Conservation (phyloP, 1,140 invertebrate species). For the Oryctes rhinoceros region DNA sequence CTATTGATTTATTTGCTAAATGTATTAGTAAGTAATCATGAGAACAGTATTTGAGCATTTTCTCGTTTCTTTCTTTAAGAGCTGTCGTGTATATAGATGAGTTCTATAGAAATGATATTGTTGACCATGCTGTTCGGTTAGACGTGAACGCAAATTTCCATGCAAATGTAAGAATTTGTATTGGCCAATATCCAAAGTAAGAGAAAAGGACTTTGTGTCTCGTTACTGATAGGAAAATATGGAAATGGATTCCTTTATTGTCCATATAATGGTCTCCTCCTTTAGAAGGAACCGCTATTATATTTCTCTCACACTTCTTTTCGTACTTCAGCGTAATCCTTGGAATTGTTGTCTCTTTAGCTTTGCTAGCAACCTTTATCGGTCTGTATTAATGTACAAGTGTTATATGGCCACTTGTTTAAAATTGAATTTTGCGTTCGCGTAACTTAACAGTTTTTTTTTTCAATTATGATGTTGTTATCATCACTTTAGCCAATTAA, state of each 20-base stretch:
- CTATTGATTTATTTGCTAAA: too few relatives aligned
- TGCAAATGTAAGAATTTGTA: constrained; percentile 34
- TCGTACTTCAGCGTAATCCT: neutral
- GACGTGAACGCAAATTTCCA: constrained; percentile 26
- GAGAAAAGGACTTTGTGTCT: constrained; percentile 38
- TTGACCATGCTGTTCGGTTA: constrained; percentile 8
- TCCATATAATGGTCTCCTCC: constrained; percentile 50
- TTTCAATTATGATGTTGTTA: neutral
- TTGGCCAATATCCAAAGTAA: constrained; percentile 46
- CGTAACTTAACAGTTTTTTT: constrained; percentile 42
- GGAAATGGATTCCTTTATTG: constrained; percentile 52
- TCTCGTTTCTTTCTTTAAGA: neutral
- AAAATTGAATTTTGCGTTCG: constrained; percentile 52
- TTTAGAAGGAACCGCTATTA: constrained; percentile 25
- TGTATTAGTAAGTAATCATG: too few relatives aligned
- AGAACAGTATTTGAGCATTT: too few relatives aligned
- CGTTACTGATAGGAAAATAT: constrained; percentile 32
- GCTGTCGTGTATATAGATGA: neutral
- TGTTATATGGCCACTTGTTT: constrained; percentile 51
- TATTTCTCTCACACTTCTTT: constrained; percentile 4
- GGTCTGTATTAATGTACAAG: constrained; percentile 45
- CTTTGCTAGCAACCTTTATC: neutral
- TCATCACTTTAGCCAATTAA: too few relatives aligned
- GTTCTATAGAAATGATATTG: neutral
- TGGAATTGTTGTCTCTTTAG: neutral